Base-by-base conservation (phyloP, 2,888 invertebrate genomes). In the Aleiodes leptofemur region DNA sequence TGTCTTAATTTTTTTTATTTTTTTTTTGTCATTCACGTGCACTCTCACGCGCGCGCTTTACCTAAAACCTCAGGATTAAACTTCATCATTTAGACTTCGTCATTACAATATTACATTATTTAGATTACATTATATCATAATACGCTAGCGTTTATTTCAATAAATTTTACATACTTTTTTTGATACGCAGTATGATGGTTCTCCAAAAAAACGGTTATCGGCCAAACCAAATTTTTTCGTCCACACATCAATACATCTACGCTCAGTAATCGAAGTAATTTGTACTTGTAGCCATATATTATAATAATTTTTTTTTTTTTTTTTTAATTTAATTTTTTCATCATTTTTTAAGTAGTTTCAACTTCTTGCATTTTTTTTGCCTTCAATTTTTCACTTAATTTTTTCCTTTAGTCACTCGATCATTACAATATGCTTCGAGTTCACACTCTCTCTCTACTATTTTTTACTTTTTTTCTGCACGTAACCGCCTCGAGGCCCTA, bases 281-380 rank as follows among this genome's bases (percentile, higher is more conserved):
- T 89, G 89, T 89, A 89, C 89, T 89, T 89, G 89, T 89, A 89
- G 89, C 89, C 89, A 89, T 89, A 89, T 88, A 89, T 87, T 87
- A 88, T 89, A 89, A 89, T 89, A 89, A 86, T 89, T 87, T 89
- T 86, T 79, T 79, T 79, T 81, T 81, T 82, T 81, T 82, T 82
- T 83, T 83, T 85, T 81, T 83, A 78, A 23, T 23, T 78, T 73
- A 34, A 34, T 80, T 82, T 80, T 82, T 80, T 78, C 78, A 61
- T 31, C 34, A 66, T 74, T 74, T 55, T 55, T 73, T 78, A 72
- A 76, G 78, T 68, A 38, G 73, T 74, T 79, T 80, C 82, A 79
- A 79, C 82, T 76, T 73, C 78, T 81, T 79, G 77, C 73, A 78
- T 74, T 78, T 77, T 77, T 76, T 77, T 79, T 77, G 74, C 78